Evolutionary conservation across 2,888 invertebrate species (phyloP).

Genomic region (Acanthosoma haemorrhoidale): DNA sequence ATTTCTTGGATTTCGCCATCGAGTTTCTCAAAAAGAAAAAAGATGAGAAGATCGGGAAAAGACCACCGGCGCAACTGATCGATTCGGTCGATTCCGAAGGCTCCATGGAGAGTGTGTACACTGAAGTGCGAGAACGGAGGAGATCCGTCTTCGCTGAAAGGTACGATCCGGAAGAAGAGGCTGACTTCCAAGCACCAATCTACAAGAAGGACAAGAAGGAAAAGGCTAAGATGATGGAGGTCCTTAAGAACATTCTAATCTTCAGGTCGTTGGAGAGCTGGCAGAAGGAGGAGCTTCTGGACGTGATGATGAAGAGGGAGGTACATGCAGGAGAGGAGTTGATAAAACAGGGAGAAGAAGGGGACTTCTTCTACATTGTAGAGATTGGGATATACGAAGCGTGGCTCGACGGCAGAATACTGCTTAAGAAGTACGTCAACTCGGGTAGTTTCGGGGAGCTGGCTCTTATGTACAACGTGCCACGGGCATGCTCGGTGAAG

Average conservation of each 20-base stretch:
- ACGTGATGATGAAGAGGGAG: slow-evolving; percentile 95
- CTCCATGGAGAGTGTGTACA: slow-evolving; percentile 53
- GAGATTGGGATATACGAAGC: slow-evolving; percentile 73
- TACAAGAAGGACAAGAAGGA: slow-evolving; percentile 96
- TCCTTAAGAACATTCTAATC: slow-evolving; percentile 83
- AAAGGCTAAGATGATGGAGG: slow-evolving; percentile 79
- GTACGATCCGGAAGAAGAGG: slow-evolving; percentile 94
- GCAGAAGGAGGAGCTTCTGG: slow-evolving; percentile 80
- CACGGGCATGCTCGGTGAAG: slow-evolving; percentile 88
- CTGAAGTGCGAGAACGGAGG: slow-evolving; percentile 57
- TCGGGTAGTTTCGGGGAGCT: slow-evolving; percentile 92
- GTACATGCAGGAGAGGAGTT: slow-evolving; percentile 80
- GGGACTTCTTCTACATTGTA: slow-evolving; percentile 98
- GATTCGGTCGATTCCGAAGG: neutral
- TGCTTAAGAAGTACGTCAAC: slow-evolving; percentile 79
- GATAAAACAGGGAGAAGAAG: slow-evolving; percentile 93
- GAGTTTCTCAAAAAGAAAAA: slow-evolving; percentile 73
- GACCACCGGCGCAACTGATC: neutral
- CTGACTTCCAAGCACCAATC: slow-evolving; percentile 61
- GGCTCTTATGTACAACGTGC: slow-evolving; percentile 96
- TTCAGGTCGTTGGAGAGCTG: slow-evolving; percentile 79
- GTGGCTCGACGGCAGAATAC: slow-evolving; percentile 53
- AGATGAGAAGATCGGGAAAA: neutral
- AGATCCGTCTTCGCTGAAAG: slow-evolving; percentile 96
- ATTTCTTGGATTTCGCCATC: slow-evolving; percentile 88